Evolutionary conservation across 2,797 vertebrate species (phyloP).

Genomic region (Ispidina lecontei): DNA sequence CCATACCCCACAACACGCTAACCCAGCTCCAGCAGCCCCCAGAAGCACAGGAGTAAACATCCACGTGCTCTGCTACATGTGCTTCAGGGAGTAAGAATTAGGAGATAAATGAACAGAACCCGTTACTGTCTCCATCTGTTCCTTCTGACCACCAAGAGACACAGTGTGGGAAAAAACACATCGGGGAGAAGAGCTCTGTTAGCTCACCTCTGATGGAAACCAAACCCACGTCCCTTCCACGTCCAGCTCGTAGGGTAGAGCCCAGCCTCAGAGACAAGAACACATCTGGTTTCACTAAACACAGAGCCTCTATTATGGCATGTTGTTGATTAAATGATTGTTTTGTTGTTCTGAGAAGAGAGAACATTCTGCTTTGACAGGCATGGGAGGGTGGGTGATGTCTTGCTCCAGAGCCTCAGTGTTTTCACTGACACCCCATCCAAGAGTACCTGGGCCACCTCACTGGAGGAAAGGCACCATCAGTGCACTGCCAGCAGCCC

Average conservation of each 20-base stretch:
- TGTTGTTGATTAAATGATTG: background rate
- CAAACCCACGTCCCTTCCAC: background rate
- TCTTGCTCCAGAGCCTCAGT: background rate
- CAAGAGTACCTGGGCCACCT: background rate
- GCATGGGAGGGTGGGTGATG: background rate
- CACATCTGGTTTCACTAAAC: background rate
- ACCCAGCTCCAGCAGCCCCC: background rate
- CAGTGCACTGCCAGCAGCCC: rapidly evolving
- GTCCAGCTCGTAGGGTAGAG: background rate
- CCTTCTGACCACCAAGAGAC: background rate
- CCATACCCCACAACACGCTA: background rate
- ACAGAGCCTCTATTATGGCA: background rate
- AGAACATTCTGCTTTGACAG: background rate
- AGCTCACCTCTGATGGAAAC: background rate
- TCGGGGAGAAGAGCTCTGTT: background rate
- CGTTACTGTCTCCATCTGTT: background rate
- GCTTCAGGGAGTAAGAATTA: background rate
- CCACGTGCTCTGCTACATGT: rapidly evolving
- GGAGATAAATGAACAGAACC: background rate
- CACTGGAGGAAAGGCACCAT: background rate
- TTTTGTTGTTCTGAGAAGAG: background rate
- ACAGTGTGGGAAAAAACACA: background rate
- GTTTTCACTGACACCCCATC: background rate
- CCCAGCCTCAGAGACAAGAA: background rate
- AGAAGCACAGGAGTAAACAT: background rate